These are phyloP conservation scores for Pogonomyrmex californicus DNA, from an alignment of 1,140 invertebrate species.

Conservation along the genomic window DNA sequence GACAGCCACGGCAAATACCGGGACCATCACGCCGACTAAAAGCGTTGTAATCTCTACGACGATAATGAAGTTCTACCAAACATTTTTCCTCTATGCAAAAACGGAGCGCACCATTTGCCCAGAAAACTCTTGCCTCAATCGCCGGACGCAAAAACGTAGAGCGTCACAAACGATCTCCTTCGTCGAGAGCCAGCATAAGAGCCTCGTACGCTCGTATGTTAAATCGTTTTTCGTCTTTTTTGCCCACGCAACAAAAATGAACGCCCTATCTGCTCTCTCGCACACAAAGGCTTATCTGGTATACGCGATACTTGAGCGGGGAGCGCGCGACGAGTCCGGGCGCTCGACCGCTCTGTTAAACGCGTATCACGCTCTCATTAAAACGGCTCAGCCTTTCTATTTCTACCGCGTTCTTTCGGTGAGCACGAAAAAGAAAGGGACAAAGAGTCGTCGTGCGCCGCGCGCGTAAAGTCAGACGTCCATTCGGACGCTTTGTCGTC, in stretches of 20 bases:
- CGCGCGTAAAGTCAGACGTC: neutral
- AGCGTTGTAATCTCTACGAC: slow-evolving; percentile 56
- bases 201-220: slow-evolving; percentile 38
- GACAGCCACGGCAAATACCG: slow-evolving; percentile 40
- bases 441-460: neutral
- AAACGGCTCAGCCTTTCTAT: slow-evolving; percentile 4
- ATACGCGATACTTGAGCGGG: slow-evolving; percentile 28
- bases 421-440: slow-evolving; percentile 33
- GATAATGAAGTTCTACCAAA: slow-evolving; percentile 54
- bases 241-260: slow-evolving; percentile 47
- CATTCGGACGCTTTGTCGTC: neutral
- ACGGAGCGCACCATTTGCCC: slow-evolving; percentile 33
- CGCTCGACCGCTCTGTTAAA: neutral
- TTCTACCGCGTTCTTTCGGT: neutral
- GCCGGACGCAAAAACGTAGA: slow-evolving; percentile 45
- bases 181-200: slow-evolving; percentile 43
- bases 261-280: slow-evolving; percentile 27
- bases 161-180: slow-evolving; percentile 58
- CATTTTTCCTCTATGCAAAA: slow-evolving; percentile 56
- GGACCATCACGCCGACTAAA: slow-evolving; percentile 36
- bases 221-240: slow-evolving; percentile 48
- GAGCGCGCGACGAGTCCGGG: neutral
- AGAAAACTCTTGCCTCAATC: slow-evolving; percentile 54
- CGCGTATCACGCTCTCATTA: slow-evolving; percentile 44
- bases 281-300: slow-evolving; percentile 52